Evolutionary conservation across 2,113 vertebrate species (phyloP).

Genomic region (Brachyhypopomus gauderio): DNA sequence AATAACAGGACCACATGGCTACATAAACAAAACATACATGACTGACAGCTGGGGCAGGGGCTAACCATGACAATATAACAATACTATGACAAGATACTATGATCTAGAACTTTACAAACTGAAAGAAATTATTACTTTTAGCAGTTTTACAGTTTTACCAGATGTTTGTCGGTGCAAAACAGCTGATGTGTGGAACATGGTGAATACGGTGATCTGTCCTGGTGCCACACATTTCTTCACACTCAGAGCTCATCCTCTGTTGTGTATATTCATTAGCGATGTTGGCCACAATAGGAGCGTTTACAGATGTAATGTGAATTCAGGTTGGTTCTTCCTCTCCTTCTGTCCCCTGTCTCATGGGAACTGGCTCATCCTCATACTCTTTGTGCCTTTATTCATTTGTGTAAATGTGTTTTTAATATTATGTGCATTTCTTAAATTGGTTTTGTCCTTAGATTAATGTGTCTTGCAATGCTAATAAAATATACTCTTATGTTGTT

Average conservation of each 20-base stretch:
- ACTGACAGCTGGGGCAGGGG: too few species aligned
- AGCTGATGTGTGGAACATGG: background rate
- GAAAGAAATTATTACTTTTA: too few species aligned
- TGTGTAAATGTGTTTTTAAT: background rate
- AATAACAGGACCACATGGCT: too few species aligned
- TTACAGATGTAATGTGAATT: background rate
- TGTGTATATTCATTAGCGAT: constrained; percentile 13
- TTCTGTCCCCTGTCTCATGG: background rate
- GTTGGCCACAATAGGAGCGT: background rate
- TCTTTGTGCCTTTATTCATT: background rate
- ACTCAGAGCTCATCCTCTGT: constrained; percentile 30
- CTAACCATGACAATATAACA: too few species aligned
- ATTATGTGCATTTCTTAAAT: constrained; percentile 51
- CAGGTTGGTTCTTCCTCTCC: background rate
- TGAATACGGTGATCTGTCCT: background rate
- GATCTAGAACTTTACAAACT: too few species aligned
- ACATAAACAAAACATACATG: too few species aligned
- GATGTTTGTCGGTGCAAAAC: too few species aligned
- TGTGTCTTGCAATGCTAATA: constrained; percentile 3
- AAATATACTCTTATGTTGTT: constrained; percentile 52
- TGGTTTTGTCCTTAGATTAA: constrained; percentile 52
- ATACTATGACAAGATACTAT: too few species aligned
- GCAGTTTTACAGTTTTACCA: too few species aligned
- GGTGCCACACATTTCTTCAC: background rate
- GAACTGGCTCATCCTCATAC: background rate